Evolutionary conservation across 2,797 vertebrate species (phyloP).

Genomic region (Tokudaia muenninki): DNA sequence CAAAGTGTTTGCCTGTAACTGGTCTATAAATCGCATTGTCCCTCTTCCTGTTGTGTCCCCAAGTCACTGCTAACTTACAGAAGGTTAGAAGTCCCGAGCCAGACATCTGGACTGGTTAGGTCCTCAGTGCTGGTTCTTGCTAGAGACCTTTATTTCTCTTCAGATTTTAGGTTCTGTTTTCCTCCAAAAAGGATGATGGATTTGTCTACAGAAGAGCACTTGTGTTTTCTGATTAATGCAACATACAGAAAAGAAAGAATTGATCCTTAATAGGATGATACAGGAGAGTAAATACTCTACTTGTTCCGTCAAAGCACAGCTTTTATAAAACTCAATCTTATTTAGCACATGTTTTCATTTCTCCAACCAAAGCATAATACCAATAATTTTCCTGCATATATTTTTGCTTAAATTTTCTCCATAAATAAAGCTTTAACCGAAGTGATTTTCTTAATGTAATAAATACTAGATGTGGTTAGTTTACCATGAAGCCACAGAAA

Average conservation of each 20-base stretch:
- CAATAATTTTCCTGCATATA: slow-evolving; percentile 47
- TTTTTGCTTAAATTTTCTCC: slow-evolving; percentile 68
- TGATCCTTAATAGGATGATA: slow-evolving; percentile 37
- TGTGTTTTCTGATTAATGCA: slow-evolving; percentile 54
- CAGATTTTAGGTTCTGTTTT: neutral
- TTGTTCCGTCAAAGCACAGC: slow-evolving; percentile 7
- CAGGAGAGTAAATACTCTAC: slow-evolving; percentile 35
- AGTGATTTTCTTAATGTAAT: slow-evolving; percentile 74
- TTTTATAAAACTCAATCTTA: slow-evolving; percentile 67
- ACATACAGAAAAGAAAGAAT: slow-evolving; percentile 41
- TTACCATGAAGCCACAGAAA: slow-evolving; percentile 71
- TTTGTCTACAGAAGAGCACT: slow-evolving; percentile 33
- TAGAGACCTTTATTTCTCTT: neutral
- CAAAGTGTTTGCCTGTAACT: neutral
- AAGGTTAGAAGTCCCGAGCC: neutral
- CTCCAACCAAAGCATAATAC: slow-evolving; percentile 60
- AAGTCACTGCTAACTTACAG: neutral
- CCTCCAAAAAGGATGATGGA: neutral
- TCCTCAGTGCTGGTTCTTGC: neutral
- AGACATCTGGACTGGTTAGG: neutral
- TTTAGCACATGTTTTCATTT: slow-evolving; percentile 63
- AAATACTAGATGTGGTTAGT: slow-evolving; percentile 70
- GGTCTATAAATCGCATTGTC: neutral
- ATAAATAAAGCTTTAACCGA: slow-evolving; percentile 71
- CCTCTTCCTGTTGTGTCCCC: neutral